Evolutionary conservation across 92 coral and sea anemone genomes (phyloP).

Genomic region (Meandrina meandrites): DNA sequence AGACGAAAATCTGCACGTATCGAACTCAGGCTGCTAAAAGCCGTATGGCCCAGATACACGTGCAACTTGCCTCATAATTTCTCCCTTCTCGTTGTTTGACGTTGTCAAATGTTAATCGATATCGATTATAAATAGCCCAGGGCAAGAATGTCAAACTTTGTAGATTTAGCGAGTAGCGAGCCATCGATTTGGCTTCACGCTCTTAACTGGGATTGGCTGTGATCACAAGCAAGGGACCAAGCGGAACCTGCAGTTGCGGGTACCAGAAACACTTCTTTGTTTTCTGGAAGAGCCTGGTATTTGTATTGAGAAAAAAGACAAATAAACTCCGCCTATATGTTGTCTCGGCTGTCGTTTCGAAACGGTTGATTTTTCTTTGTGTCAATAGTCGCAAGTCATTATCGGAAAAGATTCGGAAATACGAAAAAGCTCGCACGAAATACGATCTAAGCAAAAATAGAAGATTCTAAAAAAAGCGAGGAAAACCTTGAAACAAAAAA

Average conservation of each 20-base stretch:
- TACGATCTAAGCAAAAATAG: background rate
- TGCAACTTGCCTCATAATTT: background rate
- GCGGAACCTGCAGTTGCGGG: background rate
- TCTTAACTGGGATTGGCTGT: background rate
- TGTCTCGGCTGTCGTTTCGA: constrained; percentile 21
- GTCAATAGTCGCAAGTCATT: background rate
- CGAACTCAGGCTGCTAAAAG: background rate
- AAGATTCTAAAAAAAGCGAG: background rate
- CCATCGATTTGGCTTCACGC: background rate
- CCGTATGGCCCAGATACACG: background rate
- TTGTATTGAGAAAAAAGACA: constrained; percentile 9
- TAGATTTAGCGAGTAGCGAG: background rate
- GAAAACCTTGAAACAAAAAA: background rate
- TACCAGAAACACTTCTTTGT: constrained; percentile 24
- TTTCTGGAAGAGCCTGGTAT: constrained; percentile 18
- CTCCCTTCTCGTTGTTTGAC: background rate
- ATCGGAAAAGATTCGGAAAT: background rate
- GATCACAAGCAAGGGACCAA: background rate
- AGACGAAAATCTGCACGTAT: background rate
- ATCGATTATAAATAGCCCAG: background rate
- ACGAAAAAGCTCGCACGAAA: background rate
- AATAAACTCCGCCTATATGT: constrained; percentile 3
- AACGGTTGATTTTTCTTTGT: constrained; percentile 17
- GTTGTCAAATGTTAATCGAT: background rate
- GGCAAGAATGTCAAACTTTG: background rate